These are phyloP conservation scores for Leucophenga montana DNA, from an alignment of 2,888 invertebrate species.

Conservation along the genomic window DNA sequence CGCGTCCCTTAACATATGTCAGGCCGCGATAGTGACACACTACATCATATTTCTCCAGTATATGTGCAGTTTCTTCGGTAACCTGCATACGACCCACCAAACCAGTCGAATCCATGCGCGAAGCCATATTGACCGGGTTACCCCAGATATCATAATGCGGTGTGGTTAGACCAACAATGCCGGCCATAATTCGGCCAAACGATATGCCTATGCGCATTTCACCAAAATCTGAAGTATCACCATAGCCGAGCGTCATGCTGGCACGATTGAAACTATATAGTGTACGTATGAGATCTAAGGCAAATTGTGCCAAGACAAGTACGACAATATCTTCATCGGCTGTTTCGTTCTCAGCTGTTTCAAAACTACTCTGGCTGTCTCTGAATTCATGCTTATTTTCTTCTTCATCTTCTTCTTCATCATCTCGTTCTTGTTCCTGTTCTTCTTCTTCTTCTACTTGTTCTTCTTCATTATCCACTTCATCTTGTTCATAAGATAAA, in stretches of 20 bases:
- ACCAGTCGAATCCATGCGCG: constrained; percentile 95
- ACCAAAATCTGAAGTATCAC: not conserved
- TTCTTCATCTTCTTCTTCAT: not conserved
- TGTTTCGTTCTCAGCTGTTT: not conserved
- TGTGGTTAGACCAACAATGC: constrained; percentile 94
- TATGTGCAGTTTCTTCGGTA: constrained; percentile 81
- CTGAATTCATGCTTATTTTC: too few relatives aligned
- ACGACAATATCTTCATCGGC: constrained; percentile 71
- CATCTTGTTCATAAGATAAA: too few relatives aligned
- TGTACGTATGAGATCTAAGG: constrained; percentile 80
- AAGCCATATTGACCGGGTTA: constrained; percentile 96
- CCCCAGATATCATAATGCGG: constrained; percentile 98
- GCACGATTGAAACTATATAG: constrained; percentile 71
- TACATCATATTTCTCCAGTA: constrained; percentile 80
- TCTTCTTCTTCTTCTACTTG: not conserved
- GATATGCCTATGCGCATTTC: constrained; percentile 76
- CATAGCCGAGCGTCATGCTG: not conserved
- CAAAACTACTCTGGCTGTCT: not conserved
- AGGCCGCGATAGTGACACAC: constrained; percentile 81
- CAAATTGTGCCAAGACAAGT: constrained; percentile 81
- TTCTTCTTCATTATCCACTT: not conserved
- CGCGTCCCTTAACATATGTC: constrained; percentile 82
- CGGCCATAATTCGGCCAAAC: constrained; percentile 92
- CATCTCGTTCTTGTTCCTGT: not conserved
- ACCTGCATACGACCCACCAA: constrained; percentile 85